A percentile compares a stretch with the other conserved stretches of the same genome.
Evolutionary conservation across 2,888 invertebrate species (phyloP).

Genomic region (Lycocerus yunnanus): DNA sequence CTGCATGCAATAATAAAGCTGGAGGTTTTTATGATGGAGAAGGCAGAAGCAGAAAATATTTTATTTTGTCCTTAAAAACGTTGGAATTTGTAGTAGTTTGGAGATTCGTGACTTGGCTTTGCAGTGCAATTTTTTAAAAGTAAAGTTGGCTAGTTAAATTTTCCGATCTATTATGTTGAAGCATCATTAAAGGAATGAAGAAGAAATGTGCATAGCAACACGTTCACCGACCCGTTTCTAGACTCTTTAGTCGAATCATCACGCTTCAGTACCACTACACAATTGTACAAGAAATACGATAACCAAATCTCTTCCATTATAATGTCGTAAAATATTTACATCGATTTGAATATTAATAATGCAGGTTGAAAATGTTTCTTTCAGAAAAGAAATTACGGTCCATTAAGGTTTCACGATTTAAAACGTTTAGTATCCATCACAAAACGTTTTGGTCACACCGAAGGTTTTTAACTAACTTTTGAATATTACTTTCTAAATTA

Average conservation of each 20-base stretch:
- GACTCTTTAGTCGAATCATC: not conserved
- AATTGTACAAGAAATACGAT: constrained; percentile 13
- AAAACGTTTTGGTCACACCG: not conserved
- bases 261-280: constrained; percentile 14
- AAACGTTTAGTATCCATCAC: not conserved
- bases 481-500: not conserved
- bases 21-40: not conserved
- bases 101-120: constrained; percentile 11
- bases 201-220: constrained; percentile 32
- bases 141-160: constrained; percentile 2
- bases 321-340: not conserved
- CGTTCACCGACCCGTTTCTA: constrained; percentile 35
- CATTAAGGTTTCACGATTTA: not conserved
- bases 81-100: not conserved
- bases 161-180: constrained; percentile 4
- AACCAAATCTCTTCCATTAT: constrained; percentile 1
- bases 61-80: not conserved
- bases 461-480: not conserved
- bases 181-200: constrained; percentile 10
- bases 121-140: constrained; percentile 9
- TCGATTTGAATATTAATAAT: not conserved
- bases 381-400: not conserved
- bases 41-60: too few relatives aligned
- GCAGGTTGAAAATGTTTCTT: too few relatives aligned
- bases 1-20: not conserved